These are phyloP conservation scores for Parasteatoda tepidariorum DNA, from an alignment of 1,140 invertebrate species.

Conservation along the genomic window DNA sequence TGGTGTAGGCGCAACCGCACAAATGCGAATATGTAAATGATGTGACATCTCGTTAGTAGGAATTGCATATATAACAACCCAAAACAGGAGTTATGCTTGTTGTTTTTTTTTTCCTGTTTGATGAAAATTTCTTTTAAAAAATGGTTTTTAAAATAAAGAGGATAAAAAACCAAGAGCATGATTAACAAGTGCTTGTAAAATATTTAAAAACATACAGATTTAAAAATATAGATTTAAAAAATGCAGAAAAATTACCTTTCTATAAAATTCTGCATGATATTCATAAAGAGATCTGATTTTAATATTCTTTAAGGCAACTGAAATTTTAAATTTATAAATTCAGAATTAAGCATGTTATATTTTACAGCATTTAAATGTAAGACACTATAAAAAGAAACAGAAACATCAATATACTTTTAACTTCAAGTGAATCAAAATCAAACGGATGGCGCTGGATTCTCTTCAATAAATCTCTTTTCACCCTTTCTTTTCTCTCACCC, in stretches of 20 bases:
- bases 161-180: too few relatives aligned
- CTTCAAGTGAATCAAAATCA: conserved; percentile 60
- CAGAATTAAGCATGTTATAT: background rate
- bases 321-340: conserved; percentile 7
- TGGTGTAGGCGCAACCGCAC: too few relatives aligned
- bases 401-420: conserved; percentile 30
- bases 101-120: too few relatives aligned
- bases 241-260: background rate
- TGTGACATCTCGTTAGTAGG: too few relatives aligned
- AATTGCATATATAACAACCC: too few relatives aligned
- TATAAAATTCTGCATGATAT: conserved; percentile 21
- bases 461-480: conserved; percentile 29
- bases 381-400: too few relatives aligned
- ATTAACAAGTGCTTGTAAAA: too few relatives aligned
- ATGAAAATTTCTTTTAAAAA: too few relatives aligned
- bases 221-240: background rate
- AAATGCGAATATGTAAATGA: too few relatives aligned
- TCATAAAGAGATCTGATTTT: conserved; percentile 40
- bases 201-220: too few relatives aligned
- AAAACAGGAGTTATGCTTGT: too few relatives aligned
- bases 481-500: conserved; percentile 36
- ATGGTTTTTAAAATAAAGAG: too few relatives aligned
- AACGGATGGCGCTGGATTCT: conserved; percentile 49
- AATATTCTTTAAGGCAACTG: conserved; percentile 58
- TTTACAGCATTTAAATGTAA: background rate